Evolutionary conservation across 1,140 invertebrate species (phyloP).

Genomic region (Sycophila sp.): DNA sequence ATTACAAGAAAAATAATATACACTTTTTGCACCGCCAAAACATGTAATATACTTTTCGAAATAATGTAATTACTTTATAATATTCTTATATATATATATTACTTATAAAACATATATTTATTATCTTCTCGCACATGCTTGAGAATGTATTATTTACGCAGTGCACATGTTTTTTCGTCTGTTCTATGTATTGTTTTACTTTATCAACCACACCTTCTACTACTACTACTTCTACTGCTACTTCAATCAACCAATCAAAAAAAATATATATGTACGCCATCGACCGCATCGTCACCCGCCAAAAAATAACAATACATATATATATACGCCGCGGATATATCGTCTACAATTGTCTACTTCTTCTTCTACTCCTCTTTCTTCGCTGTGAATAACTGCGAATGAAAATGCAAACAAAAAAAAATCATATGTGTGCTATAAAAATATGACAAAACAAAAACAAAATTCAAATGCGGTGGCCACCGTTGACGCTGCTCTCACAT

Average conservation of each 20-base stretch:
- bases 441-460: slow-evolving; percentile 39
- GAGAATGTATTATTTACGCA: slow-evolving; percentile 64
- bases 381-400: slow-evolving; percentile 30
- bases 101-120: background rate
- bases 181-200: slow-evolving; percentile 67
- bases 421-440: background rate
- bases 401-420: slow-evolving; percentile 18
- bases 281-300: slow-evolving; percentile 10
- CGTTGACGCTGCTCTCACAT: slow-evolving; percentile 66
- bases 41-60: no score
- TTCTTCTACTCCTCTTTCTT: slow-evolving; percentile 22
- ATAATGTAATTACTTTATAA: background rate
- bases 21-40: no score
- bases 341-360: slow-evolving; percentile 27
- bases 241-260: slow-evolving; percentile 22
- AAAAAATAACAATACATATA: background rate
- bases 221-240: slow-evolving; percentile 56
- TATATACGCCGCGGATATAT: slow-evolving; percentile 2
- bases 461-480: slow-evolving; percentile 42
- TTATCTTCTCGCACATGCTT: slow-evolving; percentile 54
- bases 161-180: slow-evolving; percentile 64
- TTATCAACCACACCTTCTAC: slow-evolving; percentile 60
- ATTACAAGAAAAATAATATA: no score
- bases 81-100: background rate
- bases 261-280: slow-evolving; percentile 8